These are phyloP conservation scores for Hirtodrosophila histrioides DNA, from an alignment of 2,888 invertebrate species.

Conservation along the genomic window DNA sequence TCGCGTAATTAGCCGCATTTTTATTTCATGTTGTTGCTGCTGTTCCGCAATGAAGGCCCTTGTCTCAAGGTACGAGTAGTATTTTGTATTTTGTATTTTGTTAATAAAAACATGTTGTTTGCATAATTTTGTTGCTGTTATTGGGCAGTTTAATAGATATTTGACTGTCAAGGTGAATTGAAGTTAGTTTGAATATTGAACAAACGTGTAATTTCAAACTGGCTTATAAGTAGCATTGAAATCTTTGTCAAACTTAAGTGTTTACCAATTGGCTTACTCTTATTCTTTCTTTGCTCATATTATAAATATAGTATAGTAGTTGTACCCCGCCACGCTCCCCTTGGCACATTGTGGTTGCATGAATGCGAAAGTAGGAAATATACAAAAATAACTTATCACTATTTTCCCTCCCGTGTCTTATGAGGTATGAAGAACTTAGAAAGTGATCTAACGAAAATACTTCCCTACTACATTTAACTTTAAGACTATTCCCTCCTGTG, in stretches of 20 bases:
- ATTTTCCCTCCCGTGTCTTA: no score
- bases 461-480: no score
- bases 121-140: slow-evolving; percentile 54
- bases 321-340: no score
- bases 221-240: slow-evolving; percentile 9
- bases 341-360: no score
- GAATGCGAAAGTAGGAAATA: no score
- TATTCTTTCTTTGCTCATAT: neutral
- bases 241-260: slow-evolving; percentile 9
- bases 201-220: slow-evolving; percentile 26
- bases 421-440: no score
- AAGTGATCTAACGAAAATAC: no score
- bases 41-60: slow-evolving; percentile 64
- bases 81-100: slow-evolving; percentile 33
- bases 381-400: no score
- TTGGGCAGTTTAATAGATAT: slow-evolving; percentile 31
- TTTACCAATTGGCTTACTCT: neutral
- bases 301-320: no score
- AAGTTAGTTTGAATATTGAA: slow-evolving; percentile 21
- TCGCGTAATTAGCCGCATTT: slow-evolving; percentile 73
- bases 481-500: no score
- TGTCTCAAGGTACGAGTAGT: slow-evolving; percentile 55
- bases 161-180: slow-evolving; percentile 62
- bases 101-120: slow-evolving; percentile 62
- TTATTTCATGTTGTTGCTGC: slow-evolving; percentile 31